Base-by-base conservation (phyloP, 2,797 vertebrate genomes). In the Clarias laeviceps region DNA sequence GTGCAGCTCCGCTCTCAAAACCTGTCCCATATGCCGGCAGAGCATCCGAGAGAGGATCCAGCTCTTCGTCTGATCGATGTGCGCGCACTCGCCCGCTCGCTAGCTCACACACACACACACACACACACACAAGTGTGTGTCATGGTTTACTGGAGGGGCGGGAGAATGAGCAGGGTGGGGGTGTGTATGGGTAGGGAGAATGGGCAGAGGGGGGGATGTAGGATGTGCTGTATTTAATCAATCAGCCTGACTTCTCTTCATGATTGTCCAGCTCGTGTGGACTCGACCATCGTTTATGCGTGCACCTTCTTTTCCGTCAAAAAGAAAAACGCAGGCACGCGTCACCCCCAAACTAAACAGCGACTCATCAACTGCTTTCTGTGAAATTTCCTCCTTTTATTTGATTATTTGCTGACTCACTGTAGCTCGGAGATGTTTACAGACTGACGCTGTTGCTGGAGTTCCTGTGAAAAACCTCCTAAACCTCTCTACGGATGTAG, bases 21-120 rank as follows among this genome's bases (percentile, higher is more conserved):
- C 97, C 77, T 99, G 98, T 91, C 98, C 98, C 32, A 98, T 99
- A 91, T 99, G 98, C 94, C 93, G 98, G 87, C 98, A 98, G 95
- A 96, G 96, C 89, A 97, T 99, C 93, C 97, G 97, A 0, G 98
- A 99, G 91, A 95, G 97, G 88, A 99, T 99, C 90, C 97, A 95
- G 88, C 94, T 99, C 80, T 99, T 98, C 0, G 97, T 99, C 87
- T 99, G 95, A 91, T 14, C 99, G 95, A 91, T 14, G 37, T 64
- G 50, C 65, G 56, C 73, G 68, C 56, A 65, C 80, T 80, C 74
- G 24, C 62, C 72, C 27, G 7, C 27, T 5, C 40, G n/a, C 11
- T 32, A 32, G 62, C 82, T 18, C 27, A 57, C 18, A 11, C 68
- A 64, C 34, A 62, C 45, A 54, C 79, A 79, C 72, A 32, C 65